Percentiles rank a stretch among this genome's conserved stretches.
Conservation (phyloP, 1,140 invertebrate species). For the Tetranychus cinnabarinus region DNA sequence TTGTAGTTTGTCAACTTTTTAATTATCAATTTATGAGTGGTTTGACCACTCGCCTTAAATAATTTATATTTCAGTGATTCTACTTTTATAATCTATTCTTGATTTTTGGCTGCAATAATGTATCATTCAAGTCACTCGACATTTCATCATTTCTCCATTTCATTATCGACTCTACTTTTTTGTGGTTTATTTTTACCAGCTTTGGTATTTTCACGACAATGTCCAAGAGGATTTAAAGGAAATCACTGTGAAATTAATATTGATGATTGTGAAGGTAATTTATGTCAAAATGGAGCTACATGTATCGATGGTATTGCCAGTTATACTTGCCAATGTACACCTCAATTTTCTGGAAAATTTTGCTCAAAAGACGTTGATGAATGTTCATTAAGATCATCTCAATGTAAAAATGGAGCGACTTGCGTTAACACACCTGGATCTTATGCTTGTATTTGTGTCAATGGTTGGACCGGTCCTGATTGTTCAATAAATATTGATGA, state of each 20-base stretch:
- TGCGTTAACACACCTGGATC: constrained; percentile 71
- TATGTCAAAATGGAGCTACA: constrained; percentile 61
- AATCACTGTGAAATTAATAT: constrained; percentile 41
- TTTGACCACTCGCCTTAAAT: too few species aligned
- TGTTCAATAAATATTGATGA: constrained; percentile 83
- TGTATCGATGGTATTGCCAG: constrained; percentile 63
- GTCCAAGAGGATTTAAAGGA: constrained; percentile 41
- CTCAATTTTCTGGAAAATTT: constrained; percentile 54
- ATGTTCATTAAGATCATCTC: background rate
- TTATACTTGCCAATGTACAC: constrained; percentile 59
- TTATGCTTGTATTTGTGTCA: constrained; percentile 86
- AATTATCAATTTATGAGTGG: too few species aligned
- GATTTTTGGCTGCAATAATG: background rate
- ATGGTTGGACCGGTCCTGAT: constrained; percentile 72
- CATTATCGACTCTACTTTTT: too few species aligned
- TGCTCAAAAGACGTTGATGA: constrained; percentile 27
- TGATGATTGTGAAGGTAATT: background rate
- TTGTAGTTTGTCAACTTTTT: too few species aligned
- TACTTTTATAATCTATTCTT: background rate
- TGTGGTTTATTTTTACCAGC: too few species aligned
- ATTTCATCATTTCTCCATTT: too few species aligned
- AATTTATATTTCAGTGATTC: background rate
- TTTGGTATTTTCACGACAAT: too few species aligned
- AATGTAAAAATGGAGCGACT: constrained; percentile 51
- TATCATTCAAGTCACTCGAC: background rate